phyloP scores from a whole-genome alignment of 2,113 vertebrate genomes.

The Petroica traversi region DNA sequence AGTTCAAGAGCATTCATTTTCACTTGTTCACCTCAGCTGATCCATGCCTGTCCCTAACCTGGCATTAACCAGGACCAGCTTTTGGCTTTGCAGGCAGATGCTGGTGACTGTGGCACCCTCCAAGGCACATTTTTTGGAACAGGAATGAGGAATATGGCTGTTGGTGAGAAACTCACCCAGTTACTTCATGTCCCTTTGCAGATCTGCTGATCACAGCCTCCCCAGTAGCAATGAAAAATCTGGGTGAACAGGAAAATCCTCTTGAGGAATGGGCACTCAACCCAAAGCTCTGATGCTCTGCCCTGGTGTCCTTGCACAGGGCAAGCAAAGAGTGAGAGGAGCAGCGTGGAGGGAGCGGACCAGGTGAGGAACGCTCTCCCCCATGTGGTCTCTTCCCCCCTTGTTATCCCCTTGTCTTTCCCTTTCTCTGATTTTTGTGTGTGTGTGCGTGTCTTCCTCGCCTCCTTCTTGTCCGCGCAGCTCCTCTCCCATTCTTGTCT shows the following conservation, averaged over 20 bases:
- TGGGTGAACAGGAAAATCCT: not conserved
- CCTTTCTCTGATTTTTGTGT: conserved; percentile 5
- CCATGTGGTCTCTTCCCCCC: conserved; percentile 4
- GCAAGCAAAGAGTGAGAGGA: not conserved
- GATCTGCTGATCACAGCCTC: accelerated
- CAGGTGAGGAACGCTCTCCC: conserved; percentile 33
- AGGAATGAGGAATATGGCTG: not conserved
- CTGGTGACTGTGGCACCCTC: not conserved
- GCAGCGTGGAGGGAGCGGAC: accelerated
- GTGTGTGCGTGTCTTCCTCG: not conserved
- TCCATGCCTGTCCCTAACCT: not conserved
- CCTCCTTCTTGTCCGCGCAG: not conserved
- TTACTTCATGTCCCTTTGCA: not conserved
- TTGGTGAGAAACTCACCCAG: not conserved
- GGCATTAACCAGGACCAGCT: not conserved
- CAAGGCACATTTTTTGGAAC: not conserved
- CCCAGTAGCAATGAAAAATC: accelerated
- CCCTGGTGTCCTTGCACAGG: not conserved
- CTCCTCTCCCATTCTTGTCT: conserved; percentile 42
- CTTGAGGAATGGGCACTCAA: accelerated
- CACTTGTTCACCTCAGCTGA: not conserved
- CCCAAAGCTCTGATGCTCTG: not conserved
- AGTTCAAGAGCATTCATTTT: not conserved
- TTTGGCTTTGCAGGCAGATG: not conserved
- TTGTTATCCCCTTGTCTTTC: conserved; percentile 20